phyloP scores from a whole-genome alignment of 1,140 invertebrate species.

The Drosophila persimilis region DNA sequence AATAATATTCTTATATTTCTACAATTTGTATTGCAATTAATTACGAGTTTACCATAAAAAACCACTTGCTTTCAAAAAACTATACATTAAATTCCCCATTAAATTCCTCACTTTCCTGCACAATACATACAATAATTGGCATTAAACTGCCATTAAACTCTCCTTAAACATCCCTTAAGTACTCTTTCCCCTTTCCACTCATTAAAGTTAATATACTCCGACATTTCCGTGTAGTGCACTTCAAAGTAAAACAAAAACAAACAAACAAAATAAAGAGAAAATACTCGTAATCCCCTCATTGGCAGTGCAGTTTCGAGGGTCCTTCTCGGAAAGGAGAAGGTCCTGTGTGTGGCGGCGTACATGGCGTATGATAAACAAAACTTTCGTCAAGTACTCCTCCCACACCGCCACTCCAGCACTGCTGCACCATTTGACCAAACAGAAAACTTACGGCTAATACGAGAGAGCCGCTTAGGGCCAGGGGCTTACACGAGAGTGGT shows the following conservation, averaged over 20 bases:
- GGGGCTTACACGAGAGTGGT: constrained; percentile 18
- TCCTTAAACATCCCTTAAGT: too few species aligned
- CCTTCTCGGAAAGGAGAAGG: not conserved
- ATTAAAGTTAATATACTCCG: constrained; percentile 1
- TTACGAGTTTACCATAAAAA: too few species aligned
- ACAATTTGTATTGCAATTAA: too few species aligned
- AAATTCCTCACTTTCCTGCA: too few species aligned
- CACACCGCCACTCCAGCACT: too few species aligned
- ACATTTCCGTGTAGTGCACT: not conserved
- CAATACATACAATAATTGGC: too few species aligned
- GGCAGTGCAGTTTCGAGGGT: constrained; percentile 12
- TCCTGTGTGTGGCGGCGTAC: constrained; percentile 20
- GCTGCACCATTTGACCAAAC: constrained; percentile 17
- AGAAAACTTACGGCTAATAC: constrained; percentile 36
- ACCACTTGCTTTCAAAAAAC: too few species aligned
- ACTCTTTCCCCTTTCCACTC: too few species aligned
- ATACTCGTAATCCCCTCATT: not conserved
- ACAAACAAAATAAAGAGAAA: constrained; percentile 1
- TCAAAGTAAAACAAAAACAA: constrained; percentile 8
- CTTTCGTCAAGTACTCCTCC: constrained; percentile 26
- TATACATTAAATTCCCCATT: too few species aligned
- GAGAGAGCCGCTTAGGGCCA: constrained; percentile 7
- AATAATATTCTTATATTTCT: too few species aligned
- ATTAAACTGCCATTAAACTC: too few species aligned
- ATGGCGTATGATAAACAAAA: constrained; percentile 64